Percentiles rank a stretch among this genome's conserved stretches.
These are phyloP conservation scores for Branchinecta sandiegonensis DNA, from an alignment of 2,888 invertebrate genomes.

Conservation along the genomic window DNA sequence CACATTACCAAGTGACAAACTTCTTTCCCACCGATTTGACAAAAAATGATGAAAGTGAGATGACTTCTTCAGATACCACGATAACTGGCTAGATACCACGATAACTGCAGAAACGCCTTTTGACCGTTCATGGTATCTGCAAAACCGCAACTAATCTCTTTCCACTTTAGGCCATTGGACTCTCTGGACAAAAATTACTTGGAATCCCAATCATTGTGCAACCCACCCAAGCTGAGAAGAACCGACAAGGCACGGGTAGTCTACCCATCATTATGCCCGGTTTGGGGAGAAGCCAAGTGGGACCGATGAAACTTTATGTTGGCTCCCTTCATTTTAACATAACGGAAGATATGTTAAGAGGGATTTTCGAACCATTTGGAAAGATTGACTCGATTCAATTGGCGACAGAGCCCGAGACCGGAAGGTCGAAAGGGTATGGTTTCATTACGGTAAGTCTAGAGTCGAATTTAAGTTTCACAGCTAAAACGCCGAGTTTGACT, in stretches of 20 bases:
- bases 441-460: slow-evolving; percentile 69
- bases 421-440: slow-evolving; percentile 91
- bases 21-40: no score
- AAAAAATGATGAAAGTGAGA: no score
- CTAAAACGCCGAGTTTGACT: no score
- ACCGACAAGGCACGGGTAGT: slow-evolving; percentile 44
- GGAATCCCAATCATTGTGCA: slow-evolving; percentile 96
- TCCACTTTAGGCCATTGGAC: slow-evolving; percentile 63
- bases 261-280: slow-evolving; percentile 8
- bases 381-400: slow-evolving; percentile 89
- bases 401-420: slow-evolving; percentile 87
- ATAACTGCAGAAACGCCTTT: no score
- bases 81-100: no score
- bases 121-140: no score
- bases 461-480: no score
- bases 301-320: slow-evolving; percentile 92
- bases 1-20: no score
- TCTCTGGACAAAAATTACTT: slow-evolving; percentile 85
- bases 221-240: slow-evolving; percentile 89
- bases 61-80: no score
- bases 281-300: slow-evolving; percentile 46
- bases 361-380: slow-evolving; percentile 98
- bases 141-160: slow-evolving; percentile 20
- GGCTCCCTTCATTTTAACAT: slow-evolving; percentile 97
- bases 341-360: slow-evolving; percentile 93